Percentiles rank a stretch among this genome's conserved stretches.
phyloP scores from a whole-genome alignment of 2,797 vertebrate species.

The Argya squamiceps region DNA sequence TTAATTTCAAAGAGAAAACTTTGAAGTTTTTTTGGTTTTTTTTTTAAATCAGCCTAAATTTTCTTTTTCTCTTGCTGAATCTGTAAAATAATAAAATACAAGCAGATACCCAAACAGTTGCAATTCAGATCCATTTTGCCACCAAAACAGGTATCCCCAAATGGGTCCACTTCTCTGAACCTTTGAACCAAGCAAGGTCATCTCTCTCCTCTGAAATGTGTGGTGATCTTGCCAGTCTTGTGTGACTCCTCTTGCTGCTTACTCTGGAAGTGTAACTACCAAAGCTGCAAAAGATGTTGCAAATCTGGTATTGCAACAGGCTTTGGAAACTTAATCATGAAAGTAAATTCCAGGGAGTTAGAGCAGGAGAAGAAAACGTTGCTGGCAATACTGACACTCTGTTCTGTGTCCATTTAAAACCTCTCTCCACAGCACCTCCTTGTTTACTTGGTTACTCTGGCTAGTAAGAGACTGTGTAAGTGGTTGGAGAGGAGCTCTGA shows the following conservation, averaged over 20 bases:
- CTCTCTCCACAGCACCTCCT: not conserved
- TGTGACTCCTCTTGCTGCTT: not conserved
- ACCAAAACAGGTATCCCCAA: not conserved
- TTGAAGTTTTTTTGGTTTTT: fast-evolving
- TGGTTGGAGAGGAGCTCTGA: not conserved
- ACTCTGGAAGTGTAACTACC: not conserved
- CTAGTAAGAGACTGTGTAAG: not conserved
- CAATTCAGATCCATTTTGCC: not conserved
- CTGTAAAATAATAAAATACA: not conserved
- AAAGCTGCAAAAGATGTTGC: not conserved
- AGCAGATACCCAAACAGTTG: not conserved
- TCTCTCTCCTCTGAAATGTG: not conserved
- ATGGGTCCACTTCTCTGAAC: not conserved
- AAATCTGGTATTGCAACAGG: not conserved
- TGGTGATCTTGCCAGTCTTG: not conserved
- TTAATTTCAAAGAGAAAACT: not conserved
- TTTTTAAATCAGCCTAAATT: not conserved
- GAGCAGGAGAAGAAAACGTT: not conserved
- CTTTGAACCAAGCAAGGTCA: not conserved
- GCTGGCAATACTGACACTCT: not conserved
- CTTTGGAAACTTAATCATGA: not conserved
- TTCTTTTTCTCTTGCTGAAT: not conserved
- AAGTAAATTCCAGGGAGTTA: not conserved
- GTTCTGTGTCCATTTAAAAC: not conserved
- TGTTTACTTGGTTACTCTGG: not conserved